phyloP scores from a whole-genome alignment of 2,113 vertebrate species.

The Cryptotis parvus region DNA sequence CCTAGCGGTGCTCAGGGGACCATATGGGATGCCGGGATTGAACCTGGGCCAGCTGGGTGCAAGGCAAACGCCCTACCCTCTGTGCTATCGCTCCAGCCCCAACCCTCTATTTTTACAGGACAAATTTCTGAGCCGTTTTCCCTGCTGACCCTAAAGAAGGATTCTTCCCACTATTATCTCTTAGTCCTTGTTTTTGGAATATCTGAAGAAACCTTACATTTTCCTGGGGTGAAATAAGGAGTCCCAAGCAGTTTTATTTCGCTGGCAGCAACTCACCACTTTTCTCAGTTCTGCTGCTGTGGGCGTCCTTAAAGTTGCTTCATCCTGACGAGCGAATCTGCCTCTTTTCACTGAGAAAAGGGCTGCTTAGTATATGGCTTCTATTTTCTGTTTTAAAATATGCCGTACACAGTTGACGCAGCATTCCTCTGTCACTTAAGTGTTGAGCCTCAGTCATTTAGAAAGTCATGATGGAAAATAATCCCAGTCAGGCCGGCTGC shows the following conservation, averaged over 20 bases:
- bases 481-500: background rate
- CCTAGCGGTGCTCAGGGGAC: too few relatives aligned
- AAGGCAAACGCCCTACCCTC: too few relatives aligned
- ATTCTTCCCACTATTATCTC: background rate
- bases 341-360: background rate
- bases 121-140: background rate
- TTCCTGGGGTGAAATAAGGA: slow-evolving; percentile 10
- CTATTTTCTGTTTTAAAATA: background rate
- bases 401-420: background rate
- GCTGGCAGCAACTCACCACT: background rate
- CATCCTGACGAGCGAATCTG: background rate
- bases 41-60: too few relatives aligned
- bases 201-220: background rate
- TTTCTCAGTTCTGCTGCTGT: background rate
- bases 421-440: background rate
- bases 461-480: background rate
- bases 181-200: background rate
- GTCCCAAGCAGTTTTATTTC: background rate
- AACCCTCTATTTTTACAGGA: background rate
- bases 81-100: too few relatives aligned
- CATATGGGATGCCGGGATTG: too few relatives aligned
- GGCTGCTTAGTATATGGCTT: background rate
- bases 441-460: background rate
- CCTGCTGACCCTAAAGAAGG: background rate
- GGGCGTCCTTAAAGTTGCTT: background rate